Evolutionary conservation across 2,113 vertebrate genomes (phyloP), one percentile per base, ranked within the genome.

Genomic region (Hemichromis elongatus): DNA sequence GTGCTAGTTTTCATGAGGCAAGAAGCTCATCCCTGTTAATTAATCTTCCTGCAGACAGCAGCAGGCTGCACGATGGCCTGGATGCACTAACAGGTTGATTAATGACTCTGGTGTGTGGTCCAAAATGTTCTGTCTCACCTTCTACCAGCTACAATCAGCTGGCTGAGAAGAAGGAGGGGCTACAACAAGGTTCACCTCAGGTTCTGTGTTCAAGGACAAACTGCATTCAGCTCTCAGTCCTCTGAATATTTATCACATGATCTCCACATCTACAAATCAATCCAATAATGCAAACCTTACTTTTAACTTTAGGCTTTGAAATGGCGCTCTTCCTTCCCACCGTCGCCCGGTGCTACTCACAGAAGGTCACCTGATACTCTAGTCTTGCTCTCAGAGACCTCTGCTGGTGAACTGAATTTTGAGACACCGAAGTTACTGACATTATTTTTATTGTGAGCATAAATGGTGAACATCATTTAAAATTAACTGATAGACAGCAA

Each of bases 71-170:
- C 33, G 3, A 1, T 45, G 59, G 42, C 83, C 59, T 35, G 80
- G 21, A 80, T 30, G 47, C 75, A 30, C 86, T 87, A 91, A 89
- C 82, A 79, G 33, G 77, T 80, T 88, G 90, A 90, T 88, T 85
- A 90, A 92, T 92, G 68, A 57, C 82, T 77, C 6, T 56, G 13
- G 18, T 47, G 85, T 83, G 87, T 16, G 75, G n/a, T n/a, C n/a
- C n/a, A n/a, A n/a, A n/a, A n/a, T n/a, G n/a, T n/a, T n/a, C n/a
- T n/a, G 81, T 54, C 26, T 81, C 5, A 6, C 78, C 13, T 45
- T 57, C 14, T 73, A 33, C 19, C 9, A 47, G 18, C 53, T 57
- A 10, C 83, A 35, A 33, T 13, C 14, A 37, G 54, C 9, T 26
- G 10, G 21, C 37, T 45, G 37, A 40, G 61, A 35, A 66, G 56